Evolutionary conservation across 2,797 vertebrate species (phyloP), one percentile per base, ranked within the genome.

Genomic region (Echeneis naucrates): DNA sequence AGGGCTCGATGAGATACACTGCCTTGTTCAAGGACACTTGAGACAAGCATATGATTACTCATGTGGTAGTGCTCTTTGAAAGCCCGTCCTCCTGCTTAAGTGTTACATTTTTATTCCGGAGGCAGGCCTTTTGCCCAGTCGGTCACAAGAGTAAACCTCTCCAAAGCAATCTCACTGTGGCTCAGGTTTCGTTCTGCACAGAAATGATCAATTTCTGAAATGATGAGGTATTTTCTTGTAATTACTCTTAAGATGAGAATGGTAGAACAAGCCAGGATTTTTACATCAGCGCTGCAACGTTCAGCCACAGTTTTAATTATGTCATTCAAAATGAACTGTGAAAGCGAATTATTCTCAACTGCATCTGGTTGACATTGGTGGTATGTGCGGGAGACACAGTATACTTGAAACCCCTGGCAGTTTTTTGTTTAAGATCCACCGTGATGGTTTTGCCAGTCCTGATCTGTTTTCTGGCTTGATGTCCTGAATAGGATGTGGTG

Each of bases 1-100:
- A 52, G 37, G 64, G 24, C 77, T 68, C 26, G 75, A 40, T 0
- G 52, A 74, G 81, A 80, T 78, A 78, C 51, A 7, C 37, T 77
- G 77, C 76, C 76, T 62, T 57, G 75, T 53, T 79, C 58, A 55
- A 78, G 65, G 67, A 89, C 75, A 85, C 66, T 68, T 68, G 77
- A 86, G 24, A 83, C 75, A 5, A 17, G 54, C 68, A 69, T 74
- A 68, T 80, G 80, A 70, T 78, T 32, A 77, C 68, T 75, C 75
- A 65, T 78, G 60, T 72, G 84, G 73, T 68, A 38, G 65, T 21
- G 8, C 8, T 73, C 77, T 84, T 78, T 81, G 77, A 78, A 80
- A 58, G 12, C 51, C 52, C 26, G 24, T 56, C 40, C 13, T 77
- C 48, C 58, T 70, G 64, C 52, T 77, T 76, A 59, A 84, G 70